Percentiles rank a stretch among this genome's conserved stretches.
Evolutionary conservation across 2,113 vertebrate species (phyloP).

Genomic region (Nannospalax galili): DNA sequence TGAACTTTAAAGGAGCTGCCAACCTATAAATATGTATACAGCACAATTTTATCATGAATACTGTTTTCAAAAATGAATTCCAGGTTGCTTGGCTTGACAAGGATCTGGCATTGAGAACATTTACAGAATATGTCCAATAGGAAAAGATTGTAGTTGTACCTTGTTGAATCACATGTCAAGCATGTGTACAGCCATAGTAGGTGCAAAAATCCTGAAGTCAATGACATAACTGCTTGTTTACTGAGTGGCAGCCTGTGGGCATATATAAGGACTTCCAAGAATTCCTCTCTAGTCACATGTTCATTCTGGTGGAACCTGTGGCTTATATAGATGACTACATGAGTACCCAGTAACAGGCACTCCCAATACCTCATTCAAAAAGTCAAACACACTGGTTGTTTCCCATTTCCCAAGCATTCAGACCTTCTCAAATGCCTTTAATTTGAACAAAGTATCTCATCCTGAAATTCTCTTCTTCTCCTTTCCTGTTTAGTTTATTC

Average conservation of each 20-base stretch:
- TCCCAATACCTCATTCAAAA: not conserved
- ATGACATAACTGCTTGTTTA: not conserved
- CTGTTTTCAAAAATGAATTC: not conserved
- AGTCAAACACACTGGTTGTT: not conserved
- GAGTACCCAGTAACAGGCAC: not conserved
- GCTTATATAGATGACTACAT: not conserved
- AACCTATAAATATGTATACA: not conserved
- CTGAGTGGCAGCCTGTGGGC: not conserved
- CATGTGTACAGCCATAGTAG: not conserved
- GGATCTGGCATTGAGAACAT: not conserved
- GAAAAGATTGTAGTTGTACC: not conserved
- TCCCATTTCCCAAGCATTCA: not conserved
- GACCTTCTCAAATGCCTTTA: not conserved
- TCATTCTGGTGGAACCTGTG: not conserved
- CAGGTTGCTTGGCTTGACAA: not conserved
- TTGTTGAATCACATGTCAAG: not conserved
- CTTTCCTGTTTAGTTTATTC: not conserved
- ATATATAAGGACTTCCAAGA: not conserved
- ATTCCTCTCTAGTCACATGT: fast-evolving
- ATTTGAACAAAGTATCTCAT: not conserved
- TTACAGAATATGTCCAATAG: no score
- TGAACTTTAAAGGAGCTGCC: not conserved
- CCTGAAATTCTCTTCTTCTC: not conserved
- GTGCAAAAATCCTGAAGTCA: not conserved
- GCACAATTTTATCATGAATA: not conserved